Evolutionary conservation across 1,140 invertebrate genomes (phyloP), one percentile per base, ranked within the genome.

Genomic region (Charaxes varanes): DNA sequence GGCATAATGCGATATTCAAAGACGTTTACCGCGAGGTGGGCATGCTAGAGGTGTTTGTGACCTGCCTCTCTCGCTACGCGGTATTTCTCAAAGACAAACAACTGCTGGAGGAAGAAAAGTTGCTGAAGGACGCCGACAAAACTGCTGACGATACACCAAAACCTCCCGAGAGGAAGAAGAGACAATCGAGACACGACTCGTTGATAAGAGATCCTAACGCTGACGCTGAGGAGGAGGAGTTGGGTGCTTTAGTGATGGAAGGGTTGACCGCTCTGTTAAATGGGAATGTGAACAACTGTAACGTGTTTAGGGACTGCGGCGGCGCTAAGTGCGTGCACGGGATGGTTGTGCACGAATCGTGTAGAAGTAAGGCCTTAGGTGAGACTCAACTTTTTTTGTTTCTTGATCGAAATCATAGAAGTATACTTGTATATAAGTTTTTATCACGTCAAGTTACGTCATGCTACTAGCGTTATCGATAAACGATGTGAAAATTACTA

Each of bases 1-100:
- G 92, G 53, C 92, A 97, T 68, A 97, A 98, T 78, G 77, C 85
- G 34, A 91, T 98, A 54, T 99, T 98, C 78, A 97, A 98, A 87
- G 97, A 99, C 82, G 98, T 98, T 2, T 99, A 96, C 74, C 88
- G 97, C 54, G 98, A 99, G 86, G 96, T 99, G 23, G 97, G 98
- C 7, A 91, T 99, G 79, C 80, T 99, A 41, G 98, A 99, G 87
- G 96, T 98, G 4, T 93, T 99, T 69, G 94, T 97, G 0, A 94
- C 93, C n/a, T 97, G 95, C 84, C 86, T 98, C 3, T 92, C 93
- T 50, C 88, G 94, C 26, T 97, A 96, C 80, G 91, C 92, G 4
- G 90, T 90, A 5, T 87, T 93, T 31, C 77, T 95, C 2, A 93
- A 93, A 74, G 90, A 92, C 53, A 89, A 90, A 60, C 87, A 88